A percentile compares a stretch with the other conserved stretches of the same genome.
These are phyloP conservation scores for Aplocera efformata DNA, from an alignment of 2,888 invertebrate genomes.

Conservation along the genomic window DNA sequence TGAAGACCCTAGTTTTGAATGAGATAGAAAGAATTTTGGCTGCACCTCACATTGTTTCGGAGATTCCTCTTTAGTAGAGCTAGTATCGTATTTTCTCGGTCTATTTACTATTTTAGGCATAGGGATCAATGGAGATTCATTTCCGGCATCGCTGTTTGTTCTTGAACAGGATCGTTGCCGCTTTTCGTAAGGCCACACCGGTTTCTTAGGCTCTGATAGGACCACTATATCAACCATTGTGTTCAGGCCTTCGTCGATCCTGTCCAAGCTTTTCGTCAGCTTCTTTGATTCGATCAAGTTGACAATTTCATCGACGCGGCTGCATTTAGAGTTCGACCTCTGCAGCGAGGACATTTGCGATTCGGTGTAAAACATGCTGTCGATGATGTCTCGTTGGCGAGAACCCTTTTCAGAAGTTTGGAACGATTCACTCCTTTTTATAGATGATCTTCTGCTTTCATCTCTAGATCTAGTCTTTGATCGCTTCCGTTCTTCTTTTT, in stretches of 20 bases:
- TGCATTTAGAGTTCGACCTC: constrained; percentile 52
- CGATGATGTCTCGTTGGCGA: constrained; percentile 75
- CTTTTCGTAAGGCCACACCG: constrained; percentile 64
- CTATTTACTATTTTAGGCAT: constrained; percentile 56
- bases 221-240: constrained; percentile 87
- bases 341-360: constrained; percentile 61
- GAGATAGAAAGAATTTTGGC: constrained; percentile 61
- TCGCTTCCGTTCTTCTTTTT: constrained; percentile 62
- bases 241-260: constrained; percentile 87
- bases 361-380: constrained; percentile 81
- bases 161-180: constrained; percentile 65
- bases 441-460: constrained; percentile 52
- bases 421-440: constrained; percentile 75
- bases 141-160: constrained; percentile 62
- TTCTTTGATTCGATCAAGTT: constrained; percentile 82
- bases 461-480: constrained; percentile 65
- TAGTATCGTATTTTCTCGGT: constrained; percentile 46
- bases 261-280: constrained; percentile 87
- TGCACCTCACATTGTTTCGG: constrained; percentile 51
- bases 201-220: constrained; percentile 76
- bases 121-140: constrained; percentile 62
- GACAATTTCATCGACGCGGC: constrained; percentile 70
- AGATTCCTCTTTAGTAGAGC: constrained; percentile 52
- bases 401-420: constrained; percentile 69
- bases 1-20: constrained; percentile 53